Evolutionary conservation across 1,140 invertebrate genomes (phyloP).

Genomic region (Philopotamus ludificatus): DNA sequence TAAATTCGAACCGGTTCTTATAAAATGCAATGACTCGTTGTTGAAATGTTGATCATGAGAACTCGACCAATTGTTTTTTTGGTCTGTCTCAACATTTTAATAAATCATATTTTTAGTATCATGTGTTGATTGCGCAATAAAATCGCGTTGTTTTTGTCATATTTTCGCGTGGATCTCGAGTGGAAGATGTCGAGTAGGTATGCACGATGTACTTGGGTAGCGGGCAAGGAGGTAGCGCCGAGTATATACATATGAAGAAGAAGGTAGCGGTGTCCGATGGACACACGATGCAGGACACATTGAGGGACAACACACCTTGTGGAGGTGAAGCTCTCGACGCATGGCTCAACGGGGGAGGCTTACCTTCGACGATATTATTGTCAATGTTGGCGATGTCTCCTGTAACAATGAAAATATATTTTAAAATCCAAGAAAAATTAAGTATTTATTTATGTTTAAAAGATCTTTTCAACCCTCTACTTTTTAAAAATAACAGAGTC

Average conservation of each 20-base stretch:
- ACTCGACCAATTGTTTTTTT: neutral
- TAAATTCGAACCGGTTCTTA: neutral
- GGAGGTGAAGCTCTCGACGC: conserved; percentile 22
- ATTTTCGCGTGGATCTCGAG: neutral
- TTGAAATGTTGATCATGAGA: neutral
- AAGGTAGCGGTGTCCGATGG: conserved; percentile 9
- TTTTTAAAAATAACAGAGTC: too few relatives aligned
- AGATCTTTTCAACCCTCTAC: too few relatives aligned
- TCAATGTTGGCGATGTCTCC: conserved; percentile 67
- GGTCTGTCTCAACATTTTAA: neutral
- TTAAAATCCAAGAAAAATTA: too few relatives aligned
- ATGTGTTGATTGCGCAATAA: too few relatives aligned
- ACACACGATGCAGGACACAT: conserved; percentile 25
- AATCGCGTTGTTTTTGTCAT: neutral
- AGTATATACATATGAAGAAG: too few relatives aligned
- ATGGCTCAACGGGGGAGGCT: conserved; percentile 46
- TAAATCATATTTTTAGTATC: neutral
- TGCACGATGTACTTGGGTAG: too few relatives aligned
- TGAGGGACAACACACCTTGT: conserved; percentile 31
- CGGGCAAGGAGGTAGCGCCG: too few relatives aligned
- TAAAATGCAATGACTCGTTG: neutral
- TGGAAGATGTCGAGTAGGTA: neutral
- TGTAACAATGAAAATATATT: conserved; percentile 48
- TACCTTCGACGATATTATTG: conserved; percentile 68
- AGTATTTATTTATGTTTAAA: too few relatives aligned